Conservation (phyloP, 2,797 vertebrate genomes). For the Alcedo atthis region DNA sequence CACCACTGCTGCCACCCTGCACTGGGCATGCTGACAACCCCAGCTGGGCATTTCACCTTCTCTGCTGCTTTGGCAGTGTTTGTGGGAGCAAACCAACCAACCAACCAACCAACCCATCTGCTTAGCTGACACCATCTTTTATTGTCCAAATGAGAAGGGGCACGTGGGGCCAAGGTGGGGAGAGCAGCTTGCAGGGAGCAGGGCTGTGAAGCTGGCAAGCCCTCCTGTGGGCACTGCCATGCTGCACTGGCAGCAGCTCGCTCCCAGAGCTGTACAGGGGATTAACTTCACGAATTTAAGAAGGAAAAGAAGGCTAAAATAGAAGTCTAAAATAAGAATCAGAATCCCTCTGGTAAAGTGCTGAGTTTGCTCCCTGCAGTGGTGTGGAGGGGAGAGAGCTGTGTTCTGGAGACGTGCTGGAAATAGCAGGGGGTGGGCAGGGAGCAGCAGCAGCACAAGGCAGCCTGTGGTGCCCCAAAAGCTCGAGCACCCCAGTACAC, state of each 20-base stretch:
- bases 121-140: not conserved
- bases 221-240: fast-evolving
- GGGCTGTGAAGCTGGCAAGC: not conserved
- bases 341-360: constrained; percentile 64
- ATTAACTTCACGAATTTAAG: constrained; percentile 46
- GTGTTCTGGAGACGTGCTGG: constrained; percentile 39
- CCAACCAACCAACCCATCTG: not conserved
- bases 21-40: not conserved
- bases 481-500: not conserved
- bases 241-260: not conserved
- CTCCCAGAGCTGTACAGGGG: constrained; percentile 25
- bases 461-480: not conserved
- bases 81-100: not conserved
- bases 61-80: not conserved
- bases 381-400: not conserved
- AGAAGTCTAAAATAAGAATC: constrained; percentile 63
- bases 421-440: not conserved
- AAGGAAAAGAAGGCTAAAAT: constrained; percentile 39
- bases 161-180: not conserved
- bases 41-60: not conserved
- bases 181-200: not conserved
- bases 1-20: not conserved
- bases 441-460: not conserved
- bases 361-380: not conserved
- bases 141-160: not conserved